Evolutionary conservation across 2,888 invertebrate genomes (phyloP).

Genomic region (Tridacna crocea): DNA sequence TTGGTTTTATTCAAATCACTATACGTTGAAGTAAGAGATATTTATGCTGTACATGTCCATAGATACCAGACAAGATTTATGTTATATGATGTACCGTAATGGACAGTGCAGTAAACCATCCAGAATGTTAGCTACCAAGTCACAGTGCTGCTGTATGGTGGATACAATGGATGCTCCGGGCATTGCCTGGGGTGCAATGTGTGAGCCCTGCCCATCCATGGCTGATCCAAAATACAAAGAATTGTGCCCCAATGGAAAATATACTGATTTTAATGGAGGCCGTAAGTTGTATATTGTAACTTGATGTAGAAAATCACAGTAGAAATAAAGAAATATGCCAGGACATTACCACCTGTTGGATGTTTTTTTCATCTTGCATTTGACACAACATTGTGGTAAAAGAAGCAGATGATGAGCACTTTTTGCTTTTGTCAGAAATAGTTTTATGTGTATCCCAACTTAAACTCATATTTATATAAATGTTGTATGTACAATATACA

Average conservation of each 20-base stretch:
- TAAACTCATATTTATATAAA: too few relatives aligned
- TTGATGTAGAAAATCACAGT: too few relatives aligned
- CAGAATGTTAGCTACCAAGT: constrained; percentile 91
- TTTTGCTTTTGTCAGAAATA: too few relatives aligned
- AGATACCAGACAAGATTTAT: constrained; percentile 93
- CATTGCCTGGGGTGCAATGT: constrained; percentile 92
- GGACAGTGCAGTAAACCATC: constrained; percentile 92
- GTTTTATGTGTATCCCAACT: too few relatives aligned
- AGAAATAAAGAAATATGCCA: too few relatives aligned
- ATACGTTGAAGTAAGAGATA: background rate
- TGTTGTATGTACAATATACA: too few relatives aligned
- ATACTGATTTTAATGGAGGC: constrained; percentile 92
- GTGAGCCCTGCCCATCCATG: constrained; percentile 90
- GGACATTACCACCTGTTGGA: too few relatives aligned
- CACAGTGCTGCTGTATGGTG: constrained; percentile 93
- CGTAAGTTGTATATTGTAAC: constrained; percentile 84
- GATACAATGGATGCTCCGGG: constrained; percentile 85
- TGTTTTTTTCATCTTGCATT: too few relatives aligned
- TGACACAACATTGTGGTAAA: too few relatives aligned
- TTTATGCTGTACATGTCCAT: constrained; percentile 63
- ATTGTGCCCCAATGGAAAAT: constrained; percentile 91
- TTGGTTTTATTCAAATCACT: background rate
- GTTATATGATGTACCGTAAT: constrained; percentile 90
- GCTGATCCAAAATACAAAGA: constrained; percentile 89
- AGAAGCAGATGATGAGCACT: too few relatives aligned